phyloP scores from a whole-genome alignment of 1,140 invertebrate genomes.

The Tribolium madens region DNA sequence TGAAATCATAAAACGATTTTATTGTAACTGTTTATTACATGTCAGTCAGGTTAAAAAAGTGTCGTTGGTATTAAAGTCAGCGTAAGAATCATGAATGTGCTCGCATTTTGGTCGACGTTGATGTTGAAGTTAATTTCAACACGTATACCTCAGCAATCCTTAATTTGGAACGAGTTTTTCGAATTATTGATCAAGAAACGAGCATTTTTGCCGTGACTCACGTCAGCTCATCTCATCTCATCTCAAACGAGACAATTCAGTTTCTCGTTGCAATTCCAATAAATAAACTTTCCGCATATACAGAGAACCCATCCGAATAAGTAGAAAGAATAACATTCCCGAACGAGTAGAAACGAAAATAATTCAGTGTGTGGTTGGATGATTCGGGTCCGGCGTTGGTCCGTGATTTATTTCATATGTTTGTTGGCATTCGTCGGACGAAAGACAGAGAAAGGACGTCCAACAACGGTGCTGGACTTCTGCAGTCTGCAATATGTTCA shows the following conservation, averaged over 20 bases:
- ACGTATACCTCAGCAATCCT: background rate
- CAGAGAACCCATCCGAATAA: conserved; percentile 37
- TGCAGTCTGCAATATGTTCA: conserved; percentile 53
- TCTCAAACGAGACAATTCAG: conserved; percentile 22
- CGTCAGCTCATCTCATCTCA: conserved; percentile 23
- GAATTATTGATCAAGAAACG: conserved; percentile 1
- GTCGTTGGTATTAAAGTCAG: no score
- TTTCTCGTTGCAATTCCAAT: conserved; percentile 34
- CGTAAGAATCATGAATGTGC: no score
- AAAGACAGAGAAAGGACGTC: conserved; percentile 41
- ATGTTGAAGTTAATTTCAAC: background rate
- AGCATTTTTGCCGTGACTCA: conserved; percentile 22
- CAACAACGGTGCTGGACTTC: conserved; percentile 26
- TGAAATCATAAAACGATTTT: background rate
- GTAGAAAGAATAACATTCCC: conserved; percentile 36
- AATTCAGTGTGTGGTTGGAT: conserved; percentile 29
- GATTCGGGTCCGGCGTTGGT: conserved; percentile 34
- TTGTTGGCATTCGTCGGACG: conserved; percentile 46
- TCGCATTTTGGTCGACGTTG: background rate
- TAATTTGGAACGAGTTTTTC: conserved; percentile 14
- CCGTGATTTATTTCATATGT: conserved; percentile 47
- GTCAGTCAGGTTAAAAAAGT: background rate
- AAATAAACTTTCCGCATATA: conserved; percentile 38
- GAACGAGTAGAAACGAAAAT: conserved; percentile 22
- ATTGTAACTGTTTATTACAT: background rate